These are phyloP conservation scores for Muschampia staudingeri DNA, from an alignment of 2,888 invertebrate genomes.

Conservation along the genomic window DNA sequence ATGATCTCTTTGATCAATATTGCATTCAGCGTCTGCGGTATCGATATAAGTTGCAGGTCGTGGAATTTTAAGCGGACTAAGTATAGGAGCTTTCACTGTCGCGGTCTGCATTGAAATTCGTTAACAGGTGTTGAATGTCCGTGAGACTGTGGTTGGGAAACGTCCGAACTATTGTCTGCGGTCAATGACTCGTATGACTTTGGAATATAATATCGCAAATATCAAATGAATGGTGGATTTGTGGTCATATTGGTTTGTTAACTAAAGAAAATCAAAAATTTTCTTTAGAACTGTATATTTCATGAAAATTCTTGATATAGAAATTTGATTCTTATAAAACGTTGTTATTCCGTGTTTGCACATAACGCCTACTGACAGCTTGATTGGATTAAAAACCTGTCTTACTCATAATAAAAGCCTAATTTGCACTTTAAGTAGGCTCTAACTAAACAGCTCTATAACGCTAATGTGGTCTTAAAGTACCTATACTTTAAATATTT, in stretches of 20 bases:
- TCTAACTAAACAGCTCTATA: no score
- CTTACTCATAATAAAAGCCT: no score
- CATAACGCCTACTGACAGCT: no score
- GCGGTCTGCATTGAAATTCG: slow-evolving; percentile 60
- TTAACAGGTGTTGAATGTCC: slow-evolving; percentile 50
- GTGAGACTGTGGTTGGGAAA: slow-evolving; percentile 42
- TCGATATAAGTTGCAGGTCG: slow-evolving; percentile 36
- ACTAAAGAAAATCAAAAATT: neutral
- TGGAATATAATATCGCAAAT: slow-evolving; percentile 34
- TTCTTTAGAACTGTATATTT: no score
- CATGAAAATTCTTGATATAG: no score
- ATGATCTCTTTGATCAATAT: neutral
- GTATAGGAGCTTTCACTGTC: slow-evolving; percentile 57
- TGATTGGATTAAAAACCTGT: no score
- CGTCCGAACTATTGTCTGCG: slow-evolving; percentile 47
- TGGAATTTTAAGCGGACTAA: slow-evolving; percentile 46
- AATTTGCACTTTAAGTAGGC: no score
- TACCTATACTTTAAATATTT: no score
- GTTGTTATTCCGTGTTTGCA: no score
- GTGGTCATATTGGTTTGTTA: neutral
- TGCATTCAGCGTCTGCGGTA: slow-evolving; percentile 24
- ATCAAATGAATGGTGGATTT: slow-evolving; percentile 30
- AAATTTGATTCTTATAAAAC: no score
- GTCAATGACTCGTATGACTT: slow-evolving; percentile 49
- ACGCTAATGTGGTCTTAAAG: no score